Evolutionary conservation across 2,797 vertebrate genomes (phyloP), one percentile per base, ranked within the genome.

Genomic region (Arrhamphus sclerolepis): DNA sequence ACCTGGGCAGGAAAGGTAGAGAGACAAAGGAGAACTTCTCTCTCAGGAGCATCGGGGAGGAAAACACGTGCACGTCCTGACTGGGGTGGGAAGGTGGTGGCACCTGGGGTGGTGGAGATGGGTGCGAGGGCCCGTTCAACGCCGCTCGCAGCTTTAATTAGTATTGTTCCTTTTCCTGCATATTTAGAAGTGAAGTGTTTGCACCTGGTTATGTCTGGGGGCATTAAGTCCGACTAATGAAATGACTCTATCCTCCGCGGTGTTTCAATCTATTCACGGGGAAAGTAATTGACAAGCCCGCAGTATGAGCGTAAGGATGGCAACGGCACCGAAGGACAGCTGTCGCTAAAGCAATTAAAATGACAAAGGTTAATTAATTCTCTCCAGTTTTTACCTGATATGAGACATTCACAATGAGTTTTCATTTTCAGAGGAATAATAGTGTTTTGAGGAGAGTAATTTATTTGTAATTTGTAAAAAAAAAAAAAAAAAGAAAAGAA

Each of bases 341-440:
- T 88, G 88, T 90, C 89, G 89, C 86, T 85, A 85, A 90, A 90
- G 89, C 89, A 92, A 92, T 91, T 90, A 90, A 90, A 90, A 92
- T 89, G 87, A 92, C 89, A 91, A 90, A 92, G 90, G 87, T 92
- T 91, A 89, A 92, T 92, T 89, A 90, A 92, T 90, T 92, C 87
- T 83, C 79, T 86, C 66, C 77, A 81, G 47, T 90, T 89, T 87
- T 89, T 84, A 88, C 89, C 85, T 89, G 86, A 89, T 89, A 90
- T 85, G 83, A 90, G 85, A 85, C 82, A 73, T 82, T 88, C 83
- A 80, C 87, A 85, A 85, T 73, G 76, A 80, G 78, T 88, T 91
- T 88, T 89, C 83, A 86, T 89, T 89, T 90, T 82, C 79, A 18
- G 75, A 66, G 63, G 73, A 90, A 77, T 78, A 84, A 87, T 85